These are phyloP conservation scores for Orthonevra nobilis DNA, from an alignment of 2,888 invertebrate species.

Conservation along the genomic window DNA sequence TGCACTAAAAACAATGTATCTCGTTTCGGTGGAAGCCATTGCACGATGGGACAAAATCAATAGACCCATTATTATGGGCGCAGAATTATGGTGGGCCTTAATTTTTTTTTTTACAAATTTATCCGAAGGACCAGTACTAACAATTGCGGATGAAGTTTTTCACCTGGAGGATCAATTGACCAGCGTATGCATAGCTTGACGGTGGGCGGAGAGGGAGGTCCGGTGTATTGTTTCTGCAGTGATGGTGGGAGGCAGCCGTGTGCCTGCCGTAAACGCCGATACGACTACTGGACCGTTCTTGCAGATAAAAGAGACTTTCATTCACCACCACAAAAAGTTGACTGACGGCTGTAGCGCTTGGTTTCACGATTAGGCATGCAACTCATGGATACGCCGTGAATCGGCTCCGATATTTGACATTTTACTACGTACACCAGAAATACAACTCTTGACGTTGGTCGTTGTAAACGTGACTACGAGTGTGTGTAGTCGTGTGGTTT, in stretches of 20 bases:
- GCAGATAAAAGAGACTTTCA: slow-evolving; percentile 65
- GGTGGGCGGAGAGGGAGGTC: no score
- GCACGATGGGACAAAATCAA: slow-evolving; percentile 68
- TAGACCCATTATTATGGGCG: slow-evolving; percentile 57
- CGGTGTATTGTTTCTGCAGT: slow-evolving; percentile 51
- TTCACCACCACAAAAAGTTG: slow-evolving; percentile 67
- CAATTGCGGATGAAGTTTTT: no score
- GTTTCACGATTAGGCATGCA: slow-evolving; percentile 65
- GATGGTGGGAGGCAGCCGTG: slow-evolving; percentile 61
- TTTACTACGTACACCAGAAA: slow-evolving; percentile 70
- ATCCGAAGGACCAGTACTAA: slow-evolving; percentile 19
- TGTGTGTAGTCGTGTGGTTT: slow-evolving; percentile 55
- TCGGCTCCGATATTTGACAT: slow-evolving; percentile 66
- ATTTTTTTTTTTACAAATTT: slow-evolving; percentile 18
- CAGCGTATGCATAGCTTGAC: slow-evolving; percentile 46
- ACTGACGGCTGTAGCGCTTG: slow-evolving; percentile 58
- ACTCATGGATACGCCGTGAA: slow-evolving; percentile 67
- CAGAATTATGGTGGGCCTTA: slow-evolving; percentile 30
- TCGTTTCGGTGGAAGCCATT: slow-evolving; percentile 65
- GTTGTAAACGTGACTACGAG: slow-evolving; percentile 70
- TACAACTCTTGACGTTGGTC: slow-evolving; percentile 64
- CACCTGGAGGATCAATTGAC: slow-evolving; percentile 36
- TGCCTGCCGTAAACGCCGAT: slow-evolving; percentile 48
- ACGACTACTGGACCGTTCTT: slow-evolving; percentile 61
- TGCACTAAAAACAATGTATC: slow-evolving; percentile 61